These are phyloP conservation scores for Heteronetta atricapilla DNA, from an alignment of 2,113 vertebrate genomes.

Conservation along the genomic window DNA sequence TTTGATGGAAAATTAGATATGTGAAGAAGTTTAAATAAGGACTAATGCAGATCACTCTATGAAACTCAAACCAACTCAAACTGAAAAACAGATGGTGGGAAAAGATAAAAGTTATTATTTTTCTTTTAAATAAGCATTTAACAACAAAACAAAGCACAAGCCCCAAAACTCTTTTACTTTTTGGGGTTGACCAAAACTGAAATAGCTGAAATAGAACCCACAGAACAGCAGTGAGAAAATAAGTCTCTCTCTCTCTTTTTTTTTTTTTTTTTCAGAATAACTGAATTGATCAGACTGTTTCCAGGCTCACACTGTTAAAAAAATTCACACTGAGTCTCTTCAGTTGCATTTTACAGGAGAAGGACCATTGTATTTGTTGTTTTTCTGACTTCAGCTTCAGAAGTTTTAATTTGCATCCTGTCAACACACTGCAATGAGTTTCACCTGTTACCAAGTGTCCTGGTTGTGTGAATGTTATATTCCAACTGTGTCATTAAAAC, in stretches of 20 bases:
- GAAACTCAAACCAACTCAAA: background rate
- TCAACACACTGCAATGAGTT: background rate
- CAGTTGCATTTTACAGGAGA: background rate
- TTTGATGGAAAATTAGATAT: background rate
- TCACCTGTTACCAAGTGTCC: background rate
- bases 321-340: background rate
- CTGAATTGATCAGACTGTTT: background rate
- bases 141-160: background rate
- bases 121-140: slow-evolving; percentile 30
- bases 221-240: background rate
- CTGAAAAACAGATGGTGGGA: background rate
- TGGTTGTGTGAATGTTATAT: background rate
- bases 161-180: background rate
- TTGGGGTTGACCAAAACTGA: background rate
- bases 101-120: background rate
- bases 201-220: slow-evolving; percentile 4
- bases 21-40: background rate
- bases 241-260: background rate
- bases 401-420: background rate
- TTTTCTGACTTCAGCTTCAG: background rate
- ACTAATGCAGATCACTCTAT: background rate
- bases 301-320: background rate
- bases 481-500: background rate
- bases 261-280: background rate
- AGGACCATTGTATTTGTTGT: background rate